These are phyloP conservation scores for Frankliniella intonsa DNA, from an alignment of 2,888 invertebrate genomes.

Conservation along the genomic window DNA sequence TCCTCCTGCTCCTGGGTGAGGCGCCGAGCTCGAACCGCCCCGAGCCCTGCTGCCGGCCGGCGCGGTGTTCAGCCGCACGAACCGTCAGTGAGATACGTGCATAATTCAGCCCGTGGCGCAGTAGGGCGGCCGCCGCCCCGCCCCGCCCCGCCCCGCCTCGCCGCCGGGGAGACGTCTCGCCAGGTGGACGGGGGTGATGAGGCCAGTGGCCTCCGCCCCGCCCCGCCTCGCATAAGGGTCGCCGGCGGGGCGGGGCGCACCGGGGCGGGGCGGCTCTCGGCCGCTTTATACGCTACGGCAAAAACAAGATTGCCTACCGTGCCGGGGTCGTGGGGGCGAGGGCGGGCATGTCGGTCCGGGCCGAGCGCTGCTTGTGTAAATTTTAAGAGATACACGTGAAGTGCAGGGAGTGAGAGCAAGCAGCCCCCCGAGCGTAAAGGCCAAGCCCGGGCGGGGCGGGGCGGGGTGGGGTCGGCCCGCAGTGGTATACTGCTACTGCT, in stretches of 20 bases:
- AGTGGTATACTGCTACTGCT: too few relatives aligned
- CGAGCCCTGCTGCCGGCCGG: not conserved
- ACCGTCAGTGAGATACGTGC: slow-evolving; percentile 11
- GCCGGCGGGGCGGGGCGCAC: not conserved
- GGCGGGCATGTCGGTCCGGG: not conserved
- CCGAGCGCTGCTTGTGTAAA: slow-evolving; percentile 12
- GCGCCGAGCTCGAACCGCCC: not conserved
- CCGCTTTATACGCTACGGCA: not conserved
- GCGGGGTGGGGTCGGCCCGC: not conserved
- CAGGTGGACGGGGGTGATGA: slow-evolving; percentile 15
- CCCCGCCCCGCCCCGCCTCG: not conserved
- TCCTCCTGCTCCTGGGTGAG: not conserved
- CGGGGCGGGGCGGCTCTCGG: not conserved
- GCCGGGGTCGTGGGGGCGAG: not conserved
- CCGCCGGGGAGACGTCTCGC: not conserved
- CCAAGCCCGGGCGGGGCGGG: not conserved
- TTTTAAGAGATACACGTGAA: slow-evolving; percentile 10
- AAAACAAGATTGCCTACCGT: slow-evolving; percentile 23
- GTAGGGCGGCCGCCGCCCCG: not conserved
- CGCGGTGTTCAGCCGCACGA: not conserved
- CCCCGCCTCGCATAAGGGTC: not conserved
- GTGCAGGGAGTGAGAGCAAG: not conserved
- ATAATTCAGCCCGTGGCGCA: not conserved
- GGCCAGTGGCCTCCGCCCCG: not conserved
- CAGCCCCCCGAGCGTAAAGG: too few relatives aligned